Evolutionary conservation across 2,797 vertebrate species (phyloP).

Genomic region (Pipistrellus nathusii): DNA sequence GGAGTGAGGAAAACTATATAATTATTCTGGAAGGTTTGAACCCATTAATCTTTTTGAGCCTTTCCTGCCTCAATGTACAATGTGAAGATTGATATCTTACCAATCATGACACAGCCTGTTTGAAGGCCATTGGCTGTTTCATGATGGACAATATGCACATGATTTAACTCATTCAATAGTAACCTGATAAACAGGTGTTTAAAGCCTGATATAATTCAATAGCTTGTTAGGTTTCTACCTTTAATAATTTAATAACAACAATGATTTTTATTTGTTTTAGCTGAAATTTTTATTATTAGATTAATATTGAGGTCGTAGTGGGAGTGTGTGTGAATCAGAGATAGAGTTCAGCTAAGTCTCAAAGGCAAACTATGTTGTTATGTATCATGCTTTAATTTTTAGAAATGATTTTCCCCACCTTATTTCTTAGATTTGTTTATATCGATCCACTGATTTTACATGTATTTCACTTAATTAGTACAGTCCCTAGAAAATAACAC

Average conservation of each 20-base stretch:
- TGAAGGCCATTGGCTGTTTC: conserved; percentile 40
- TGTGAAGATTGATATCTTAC: conserved; percentile 48
- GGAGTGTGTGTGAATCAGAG: neutral
- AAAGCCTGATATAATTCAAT: conserved; percentile 55
- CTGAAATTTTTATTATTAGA: conserved; percentile 53
- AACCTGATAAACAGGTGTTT: conserved; percentile 63
- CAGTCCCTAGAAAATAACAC: neutral
- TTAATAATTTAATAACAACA: conserved; percentile 50
- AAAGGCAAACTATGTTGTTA: neutral
- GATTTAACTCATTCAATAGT: conserved; percentile 13
- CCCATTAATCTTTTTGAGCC: conserved; percentile 43
- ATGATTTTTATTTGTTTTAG: conserved; percentile 51
- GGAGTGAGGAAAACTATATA: neutral
- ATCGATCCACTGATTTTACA: neutral
- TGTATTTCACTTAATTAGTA: conserved; percentile 35
- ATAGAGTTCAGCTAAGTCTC: conserved; percentile 32
- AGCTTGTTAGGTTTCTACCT: conserved; percentile 4
- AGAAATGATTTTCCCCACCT: neutral
- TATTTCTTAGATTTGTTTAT: neutral
- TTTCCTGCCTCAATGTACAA: conserved; percentile 39
- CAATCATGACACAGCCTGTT: neutral
- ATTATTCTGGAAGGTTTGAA: neutral
- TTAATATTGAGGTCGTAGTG: conserved; percentile 2
- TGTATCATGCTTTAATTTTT: neutral
- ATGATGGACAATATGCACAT: conserved; percentile 23